A percentile compares a stretch with the other conserved stretches of the same genome.
phyloP scores from a whole-genome alignment of 2,113 vertebrate species.

The Cebidichthys violaceus region DNA sequence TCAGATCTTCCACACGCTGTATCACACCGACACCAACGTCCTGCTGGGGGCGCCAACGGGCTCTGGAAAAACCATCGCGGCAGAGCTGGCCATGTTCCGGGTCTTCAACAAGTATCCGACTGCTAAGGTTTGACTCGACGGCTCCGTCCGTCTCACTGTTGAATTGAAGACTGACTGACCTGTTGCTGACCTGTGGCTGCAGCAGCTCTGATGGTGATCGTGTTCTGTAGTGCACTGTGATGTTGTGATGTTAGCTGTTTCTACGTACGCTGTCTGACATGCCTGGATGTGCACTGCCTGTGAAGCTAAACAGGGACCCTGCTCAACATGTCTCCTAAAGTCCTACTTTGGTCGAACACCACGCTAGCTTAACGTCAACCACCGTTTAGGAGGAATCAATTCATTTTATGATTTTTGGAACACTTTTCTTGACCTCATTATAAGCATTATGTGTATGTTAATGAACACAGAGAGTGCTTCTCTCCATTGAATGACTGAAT shows the following conservation, averaged over 20 bases:
- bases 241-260: neutral
- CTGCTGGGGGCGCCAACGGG: constrained; percentile 97
- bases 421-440: neutral
- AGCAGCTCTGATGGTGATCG: neutral
- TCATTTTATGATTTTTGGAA: neutral
- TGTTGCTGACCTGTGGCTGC: neutral
- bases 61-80: constrained; percentile 97
- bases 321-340: no score
- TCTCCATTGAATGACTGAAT: neutral
- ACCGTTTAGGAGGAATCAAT: neutral
- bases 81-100: constrained; percentile 97
- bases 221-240: neutral
- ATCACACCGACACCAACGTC: constrained; percentile 96
- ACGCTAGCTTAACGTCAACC: no score
- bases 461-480: neutral
- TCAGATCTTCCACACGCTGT: constrained; percentile 97
- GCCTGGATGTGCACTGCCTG: no score
- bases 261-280: no score
- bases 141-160: neutral
- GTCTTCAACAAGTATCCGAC: constrained; percentile 94
- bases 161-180: neutral
- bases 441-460: neutral
- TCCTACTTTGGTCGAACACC: no score
- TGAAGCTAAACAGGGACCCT: no score
- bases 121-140: constrained; percentile 86